Evolutionary conservation across 2,888 invertebrate genomes (phyloP), one percentile per base, ranked within the genome.

Genomic region (Leptarthrus brevirostris): DNA sequence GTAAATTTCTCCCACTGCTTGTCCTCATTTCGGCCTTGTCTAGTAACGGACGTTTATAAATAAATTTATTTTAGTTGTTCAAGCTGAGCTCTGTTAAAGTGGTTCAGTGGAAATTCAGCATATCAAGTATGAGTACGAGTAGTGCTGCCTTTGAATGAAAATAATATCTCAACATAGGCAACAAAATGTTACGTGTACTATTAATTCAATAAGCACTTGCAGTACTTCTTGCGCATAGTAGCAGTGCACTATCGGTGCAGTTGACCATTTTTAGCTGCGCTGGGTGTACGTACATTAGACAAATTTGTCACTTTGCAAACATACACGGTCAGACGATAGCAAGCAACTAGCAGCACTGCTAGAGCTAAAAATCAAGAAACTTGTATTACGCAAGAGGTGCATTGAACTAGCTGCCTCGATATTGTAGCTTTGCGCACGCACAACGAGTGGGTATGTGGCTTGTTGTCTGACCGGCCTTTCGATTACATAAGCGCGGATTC

Each of bases 301-400:
- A 58, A 58, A 58, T 34, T 36, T 58, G 58, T 14, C 10, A 16
- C 36, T 40, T 58, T 36, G 36, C 36, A 58, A 58, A 58, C 36
- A 58, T 58, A 36, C 36, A 18, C 14, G 24, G 14, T 8, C 24
- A 20, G 24, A 24, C 3, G 24, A 24, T 14, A 64, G n/a, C 64
- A 24, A 26, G 64, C 16, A 20, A 64, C 47, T 47, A 44, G 44
- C 44, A 12, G 24, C 47, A 14, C 49, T 20, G 69, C 30, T 44
- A 69, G 52, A 34, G 44, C 69, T 47, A 66, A 52, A 69, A 52
- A 69, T n/a, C 69, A 52, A 30, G 69, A 47, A 24, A 66, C 69
- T 52, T 52, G 69, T 30, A 30, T 69, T 69, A 69, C 69, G 69
- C 52, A 69, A 69, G 69, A 69, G 69, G 69, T 69, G 69, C 69